A percentile compares a stretch with the other conserved stretches of the same genome.
Evolutionary conservation across 2,888 invertebrate species (phyloP).

Genomic region (Ametastegia equiseti): DNA sequence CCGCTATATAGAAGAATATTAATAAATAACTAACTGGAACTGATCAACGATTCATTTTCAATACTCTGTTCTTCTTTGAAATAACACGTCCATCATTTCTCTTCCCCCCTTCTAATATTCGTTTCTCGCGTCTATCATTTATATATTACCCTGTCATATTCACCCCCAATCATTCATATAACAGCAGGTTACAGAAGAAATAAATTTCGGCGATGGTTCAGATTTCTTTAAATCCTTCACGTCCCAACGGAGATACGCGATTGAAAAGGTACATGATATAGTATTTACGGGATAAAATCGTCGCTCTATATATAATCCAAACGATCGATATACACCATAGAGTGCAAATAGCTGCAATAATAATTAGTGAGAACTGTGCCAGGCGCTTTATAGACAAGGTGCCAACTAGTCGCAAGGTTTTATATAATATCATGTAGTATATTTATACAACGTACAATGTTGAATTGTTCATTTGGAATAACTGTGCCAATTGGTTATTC

Average conservation of each 20-base stretch:
- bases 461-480: not conserved
- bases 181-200: not conserved
- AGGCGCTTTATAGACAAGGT: not conserved
- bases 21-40: not conserved
- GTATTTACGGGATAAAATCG: not conserved
- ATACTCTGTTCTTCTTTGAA: not conserved
- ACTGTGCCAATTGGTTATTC: not conserved
- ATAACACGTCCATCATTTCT: not conserved
- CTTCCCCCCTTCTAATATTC: not conserved
- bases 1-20: constrained; percentile 24
- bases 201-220: not conserved
- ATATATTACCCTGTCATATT: not conserved
- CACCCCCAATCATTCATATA: constrained; percentile 9
- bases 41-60: constrained; percentile 23
- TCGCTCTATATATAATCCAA: not conserved
- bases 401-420: constrained; percentile 6
- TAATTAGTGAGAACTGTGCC: constrained; percentile 18
- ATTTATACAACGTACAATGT: not conserved
- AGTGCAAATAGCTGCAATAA: not conserved
- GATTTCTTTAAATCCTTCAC: constrained; percentile 10
- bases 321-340: not conserved
- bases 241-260: not conserved
- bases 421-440: constrained; percentile 11
- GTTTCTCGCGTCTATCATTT: not conserved
- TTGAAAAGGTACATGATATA: not conserved